Evolutionary conservation across 2,797 vertebrate genomes (phyloP).

Genomic region (Manis javanica): DNA sequence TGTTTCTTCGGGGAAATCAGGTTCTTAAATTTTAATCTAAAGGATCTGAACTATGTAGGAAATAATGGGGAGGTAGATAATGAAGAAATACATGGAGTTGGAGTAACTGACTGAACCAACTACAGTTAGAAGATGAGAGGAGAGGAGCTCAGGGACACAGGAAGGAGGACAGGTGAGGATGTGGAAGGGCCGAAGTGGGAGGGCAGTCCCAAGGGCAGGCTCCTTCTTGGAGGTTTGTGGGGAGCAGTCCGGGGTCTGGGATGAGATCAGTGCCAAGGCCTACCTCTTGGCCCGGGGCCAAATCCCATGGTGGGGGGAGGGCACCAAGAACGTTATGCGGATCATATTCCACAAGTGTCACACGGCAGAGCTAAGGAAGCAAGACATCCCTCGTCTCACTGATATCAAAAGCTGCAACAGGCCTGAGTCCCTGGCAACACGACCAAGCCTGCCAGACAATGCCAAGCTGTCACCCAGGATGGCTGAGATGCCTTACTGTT

Average conservation of each 20-base stretch:
- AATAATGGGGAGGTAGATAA: neutral
- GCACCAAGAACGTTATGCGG: neutral
- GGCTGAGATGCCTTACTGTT: neutral
- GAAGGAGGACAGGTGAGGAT: neutral
- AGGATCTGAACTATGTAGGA: neutral
- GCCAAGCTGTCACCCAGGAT: accelerated
- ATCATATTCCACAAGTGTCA: neutral
- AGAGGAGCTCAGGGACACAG: neutral
- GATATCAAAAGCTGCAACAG: neutral
- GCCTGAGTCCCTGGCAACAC: accelerated
- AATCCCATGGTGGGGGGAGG: neutral
- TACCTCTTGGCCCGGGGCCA: no score
- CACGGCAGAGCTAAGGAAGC: neutral
- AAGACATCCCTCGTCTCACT: neutral
- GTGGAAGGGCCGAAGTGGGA: neutral
- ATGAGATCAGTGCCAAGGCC: neutral
- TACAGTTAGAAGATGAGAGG: neutral
- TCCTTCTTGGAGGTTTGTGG: accelerated
- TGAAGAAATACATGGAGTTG: neutral
- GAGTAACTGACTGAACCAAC: neutral
- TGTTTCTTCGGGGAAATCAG: neutral
- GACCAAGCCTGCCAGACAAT: neutral
- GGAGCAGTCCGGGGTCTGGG: neutral
- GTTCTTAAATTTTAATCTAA: neutral
- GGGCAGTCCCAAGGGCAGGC: neutral